Base-by-base conservation (phyloP, 2,888 invertebrate genomes). In the Molanna angustata region DNA sequence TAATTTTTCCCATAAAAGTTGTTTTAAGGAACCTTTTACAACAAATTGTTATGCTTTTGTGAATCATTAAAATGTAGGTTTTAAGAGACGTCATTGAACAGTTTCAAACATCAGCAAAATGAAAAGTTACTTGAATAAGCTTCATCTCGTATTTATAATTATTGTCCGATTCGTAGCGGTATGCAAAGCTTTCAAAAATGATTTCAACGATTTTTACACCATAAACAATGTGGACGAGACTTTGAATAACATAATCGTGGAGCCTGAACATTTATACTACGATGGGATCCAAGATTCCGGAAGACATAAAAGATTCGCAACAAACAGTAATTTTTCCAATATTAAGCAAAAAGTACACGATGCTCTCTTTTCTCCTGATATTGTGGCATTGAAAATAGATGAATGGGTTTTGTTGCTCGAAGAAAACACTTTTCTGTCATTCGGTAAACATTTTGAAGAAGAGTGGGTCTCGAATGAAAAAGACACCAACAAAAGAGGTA, bases 361-460 rank as follows among this genome's bases (percentile, higher is more conserved):
- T 4, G 27, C 13, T 27, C 7, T 2, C 2, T 33, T 54, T 45
- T 44, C 52, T n/a, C 47, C 54, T 3, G 20, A 40, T 9, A 41
- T 35, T 7, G 41, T 43, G 4, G 49, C 53, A 1, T 16, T 58
- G 35, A 35, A 56, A 45, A 53, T 59, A n/a, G 59, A 56, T 51
- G 51, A 59, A 44, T 54, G 56, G 59, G 47, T 59, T 13, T 47
- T 59, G n/a, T 14, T 59, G 17, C 22, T 59, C 19, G 51, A 58
- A 49, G 43, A 57, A 54, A 54, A 58, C 41, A 22, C 48, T 45
- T 20, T 43, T 27, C 32, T 58, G 7, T 52, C 54, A 7, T 47
- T 54, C 11, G 54, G 54, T 13, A 41, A 45, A 9, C 17, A 54
- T 17, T 59, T 56, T 20, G 46, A 54, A 49, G 54, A 56, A 40